Evolutionary conservation across 2,888 invertebrate species (phyloP).

Genomic region (Chouioia cunea): DNA sequence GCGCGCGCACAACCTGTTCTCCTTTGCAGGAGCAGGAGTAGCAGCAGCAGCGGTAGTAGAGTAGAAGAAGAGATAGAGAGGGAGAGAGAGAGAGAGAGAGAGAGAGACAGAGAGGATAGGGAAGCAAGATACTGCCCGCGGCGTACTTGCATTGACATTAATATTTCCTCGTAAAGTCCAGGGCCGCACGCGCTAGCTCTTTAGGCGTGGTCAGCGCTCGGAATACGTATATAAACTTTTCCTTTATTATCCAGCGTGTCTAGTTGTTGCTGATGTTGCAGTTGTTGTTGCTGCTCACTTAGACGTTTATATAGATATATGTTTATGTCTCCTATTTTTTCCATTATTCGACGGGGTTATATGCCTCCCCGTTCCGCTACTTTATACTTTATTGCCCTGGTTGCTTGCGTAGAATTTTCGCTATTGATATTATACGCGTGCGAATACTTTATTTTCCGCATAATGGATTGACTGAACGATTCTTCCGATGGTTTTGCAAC

Average conservation of each 20-base stretch:
- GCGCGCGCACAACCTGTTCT: conserved; percentile 59
- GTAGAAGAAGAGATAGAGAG: background rate
- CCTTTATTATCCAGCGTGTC: conserved; percentile 8
- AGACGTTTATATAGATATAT: too few relatives aligned
- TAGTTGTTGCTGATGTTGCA: background rate
- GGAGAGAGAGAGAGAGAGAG: conserved; percentile 32
- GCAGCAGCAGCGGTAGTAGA: conserved; percentile 18
- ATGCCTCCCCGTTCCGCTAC: too few relatives aligned
- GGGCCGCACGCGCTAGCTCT: conserved; percentile 38
- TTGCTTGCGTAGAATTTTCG: too few relatives aligned
- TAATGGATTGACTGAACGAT: too few relatives aligned
- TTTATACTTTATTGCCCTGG: too few relatives aligned
- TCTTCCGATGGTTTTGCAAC: too few relatives aligned
- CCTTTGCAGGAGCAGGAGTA: conserved; percentile 59
- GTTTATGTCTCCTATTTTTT: too few relatives aligned
- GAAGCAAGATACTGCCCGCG: conserved; percentile 8
- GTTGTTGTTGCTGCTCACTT: too few relatives aligned
- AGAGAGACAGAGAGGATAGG: conserved; percentile 12
- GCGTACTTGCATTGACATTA: conserved; percentile 52
- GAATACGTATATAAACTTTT: conserved; percentile 8
- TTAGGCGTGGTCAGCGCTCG: conserved; percentile 49
- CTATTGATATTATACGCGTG: too few relatives aligned
- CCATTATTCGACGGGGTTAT: too few relatives aligned
- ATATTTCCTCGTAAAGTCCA: conserved; percentile 54
- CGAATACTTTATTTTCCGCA: too few relatives aligned